Percentiles rank a stretch among this genome's conserved stretches.
Evolutionary conservation across 1,140 invertebrate species (phyloP).

Genomic region (Leptinotarsa undecemlineata): DNA sequence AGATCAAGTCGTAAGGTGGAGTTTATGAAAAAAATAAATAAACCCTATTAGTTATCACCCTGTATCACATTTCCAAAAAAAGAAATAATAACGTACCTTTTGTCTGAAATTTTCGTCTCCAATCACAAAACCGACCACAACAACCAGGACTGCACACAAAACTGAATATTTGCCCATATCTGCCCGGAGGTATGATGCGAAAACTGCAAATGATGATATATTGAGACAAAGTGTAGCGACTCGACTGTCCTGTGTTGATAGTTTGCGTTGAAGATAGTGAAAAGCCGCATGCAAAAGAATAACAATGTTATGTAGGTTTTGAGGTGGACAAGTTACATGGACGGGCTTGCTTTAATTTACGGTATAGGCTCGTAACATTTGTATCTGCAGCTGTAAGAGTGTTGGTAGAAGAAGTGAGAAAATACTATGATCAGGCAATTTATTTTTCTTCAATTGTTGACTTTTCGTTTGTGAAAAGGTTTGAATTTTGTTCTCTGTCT

Average conservation of each 20-base stretch:
- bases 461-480: too few species aligned
- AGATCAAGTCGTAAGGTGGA: too few species aligned
- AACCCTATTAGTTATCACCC: too few species aligned
- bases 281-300: background rate
- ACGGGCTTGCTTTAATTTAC: background rate
- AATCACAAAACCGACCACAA: background rate
- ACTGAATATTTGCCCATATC: background rate
- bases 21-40: too few species aligned
- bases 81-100: background rate
- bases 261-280: background rate
- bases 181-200: background rate
- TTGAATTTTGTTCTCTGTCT: too few species aligned
- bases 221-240: background rate
- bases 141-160: background rate
- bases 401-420: too few species aligned
- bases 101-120: background rate
- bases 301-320: background rate
- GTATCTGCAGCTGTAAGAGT: too few species aligned
- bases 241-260: background rate
- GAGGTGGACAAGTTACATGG: background rate
- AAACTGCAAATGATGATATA: background rate
- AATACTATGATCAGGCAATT: too few species aligned
- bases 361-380: too few species aligned
- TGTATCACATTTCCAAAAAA: background rate
- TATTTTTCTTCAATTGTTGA: too few species aligned